Base-by-base conservation (phyloP, 1,140 invertebrate genomes). In the Psilanteris sp. region DNA sequence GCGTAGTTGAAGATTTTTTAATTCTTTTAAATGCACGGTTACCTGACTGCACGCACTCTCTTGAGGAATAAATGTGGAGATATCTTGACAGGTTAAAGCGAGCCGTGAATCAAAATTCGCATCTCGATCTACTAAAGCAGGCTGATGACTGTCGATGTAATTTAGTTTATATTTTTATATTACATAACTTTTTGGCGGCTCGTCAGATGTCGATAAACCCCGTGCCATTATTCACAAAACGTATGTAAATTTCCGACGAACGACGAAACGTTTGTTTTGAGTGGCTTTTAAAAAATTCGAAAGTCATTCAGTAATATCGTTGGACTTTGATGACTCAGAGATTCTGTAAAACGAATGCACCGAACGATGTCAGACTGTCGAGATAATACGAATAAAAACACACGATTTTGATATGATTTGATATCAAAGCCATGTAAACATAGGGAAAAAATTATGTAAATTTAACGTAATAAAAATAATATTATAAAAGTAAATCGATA, bases 81-180 rank as follows among this genome's bases (percentile, higher is more conserved):
- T 67, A 48, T 20, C 50, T 34, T 46, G 44, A 67, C 50, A 46
- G 26, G 22, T 55, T 48, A 36, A 54, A 46, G 20, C 48, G 61
- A 44, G 37, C 34, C 41, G 52, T 59, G 66, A 59, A 52, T 68
- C 52, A 57, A 68, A 64, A 64, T 54, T 15, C 29, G 3, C n/a
- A 8, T 14, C n/a, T 14, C 31, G 14, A 29, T 31, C 24, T 11
- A 10, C 36, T 9, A 20, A 61, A 46, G 37, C 14, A 37, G 27
- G n/a, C 20, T n/a, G 26, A 57, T 5, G 59, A 27, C 27, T 14
- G 11, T 36, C 29, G 20, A 14, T 15, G 27, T 50, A 48, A 50
- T 59, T 48, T 59, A 27, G 22, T 31, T 27, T 43, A 34, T 16
- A 50, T 52, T 70, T 70, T 70, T 59, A 22, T 36, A 48, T 57